Evolutionary conservation across 2,113 vertebrate genomes (phyloP).

Genomic region (Physeter macrocephalus): DNA sequence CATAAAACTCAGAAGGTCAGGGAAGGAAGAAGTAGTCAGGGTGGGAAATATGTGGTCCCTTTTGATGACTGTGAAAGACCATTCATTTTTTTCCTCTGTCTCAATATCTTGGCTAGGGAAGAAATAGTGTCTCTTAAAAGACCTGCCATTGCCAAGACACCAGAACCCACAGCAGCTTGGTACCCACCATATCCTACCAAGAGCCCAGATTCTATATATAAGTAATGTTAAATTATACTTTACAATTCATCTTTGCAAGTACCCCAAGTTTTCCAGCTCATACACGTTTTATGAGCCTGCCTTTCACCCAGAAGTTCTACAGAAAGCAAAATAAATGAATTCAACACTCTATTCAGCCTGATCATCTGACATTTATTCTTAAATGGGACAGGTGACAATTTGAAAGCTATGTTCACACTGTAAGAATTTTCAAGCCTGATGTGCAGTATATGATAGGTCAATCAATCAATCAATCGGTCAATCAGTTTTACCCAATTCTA

Average conservation of each 20-base stretch:
- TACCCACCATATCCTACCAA: background rate
- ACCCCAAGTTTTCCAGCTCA: slow-evolving; percentile 39
- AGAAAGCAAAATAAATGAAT: slow-evolving; percentile 63
- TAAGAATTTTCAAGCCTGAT: background rate
- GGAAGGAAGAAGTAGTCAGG: background rate
- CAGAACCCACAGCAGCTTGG: background rate
- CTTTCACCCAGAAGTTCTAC: slow-evolving; percentile 57
- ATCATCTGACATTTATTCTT: slow-evolving; percentile 37
- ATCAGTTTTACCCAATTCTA: background rate
- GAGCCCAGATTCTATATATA: background rate
- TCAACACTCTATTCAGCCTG: background rate
- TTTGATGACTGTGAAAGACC: background rate
- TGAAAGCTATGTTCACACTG: background rate
- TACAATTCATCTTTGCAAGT: slow-evolving; percentile 29
- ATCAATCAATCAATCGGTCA: background rate
- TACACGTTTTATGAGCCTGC: slow-evolving; percentile 53
- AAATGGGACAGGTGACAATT: slow-evolving; percentile 26
- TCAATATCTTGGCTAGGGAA: background rate
- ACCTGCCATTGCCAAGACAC: background rate
- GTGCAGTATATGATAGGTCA: background rate
- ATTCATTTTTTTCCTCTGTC: background rate
- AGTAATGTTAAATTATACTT: background rate
- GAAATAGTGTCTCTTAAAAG: slow-evolving; percentile 2
- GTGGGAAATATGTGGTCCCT: background rate
- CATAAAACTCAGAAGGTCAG: background rate